phyloP scores from a whole-genome alignment of 2,797 vertebrate genomes.

The Cirrhinus mrigala region DNA sequence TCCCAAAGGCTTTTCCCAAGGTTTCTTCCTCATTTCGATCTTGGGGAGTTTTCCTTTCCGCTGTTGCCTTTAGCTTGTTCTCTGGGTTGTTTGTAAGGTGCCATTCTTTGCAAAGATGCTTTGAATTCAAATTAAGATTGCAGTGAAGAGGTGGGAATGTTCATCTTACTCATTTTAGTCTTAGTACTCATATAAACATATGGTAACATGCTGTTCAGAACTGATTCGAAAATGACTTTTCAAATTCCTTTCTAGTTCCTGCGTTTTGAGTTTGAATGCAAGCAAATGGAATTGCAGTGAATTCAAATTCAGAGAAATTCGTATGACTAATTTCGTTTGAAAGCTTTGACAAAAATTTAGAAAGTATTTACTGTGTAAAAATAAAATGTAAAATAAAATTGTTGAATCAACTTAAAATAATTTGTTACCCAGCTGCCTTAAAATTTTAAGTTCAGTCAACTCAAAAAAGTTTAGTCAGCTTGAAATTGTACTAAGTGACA shows the following conservation, averaged over 20 bases:
- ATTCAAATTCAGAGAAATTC: not conserved
- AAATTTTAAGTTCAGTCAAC: no score
- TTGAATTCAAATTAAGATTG: not conserved
- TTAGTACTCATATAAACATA: not conserved
- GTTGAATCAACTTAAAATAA: no score
- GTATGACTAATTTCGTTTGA: not conserved
- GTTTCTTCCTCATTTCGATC: not conserved
- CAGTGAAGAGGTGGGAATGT: not conserved
- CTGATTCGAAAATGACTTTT: not conserved
- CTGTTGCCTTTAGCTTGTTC: not conserved
- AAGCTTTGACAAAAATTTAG: conserved; percentile 2
- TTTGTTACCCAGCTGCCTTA: no score
- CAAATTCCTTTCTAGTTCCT: not conserved
- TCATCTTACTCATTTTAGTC: not conserved
- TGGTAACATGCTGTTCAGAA: not conserved
- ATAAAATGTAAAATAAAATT: no score
- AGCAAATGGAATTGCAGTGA: not conserved
- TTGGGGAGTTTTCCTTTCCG: not conserved
- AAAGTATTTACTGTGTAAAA: no score
- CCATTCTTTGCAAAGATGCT: not conserved
- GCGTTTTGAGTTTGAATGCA: not conserved
- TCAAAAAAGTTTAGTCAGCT: no score
- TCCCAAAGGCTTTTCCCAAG: not conserved
- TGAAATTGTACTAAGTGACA: no score
- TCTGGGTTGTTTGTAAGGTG: not conserved